phyloP scores from a whole-genome alignment of 2,113 vertebrate genomes.

The Manacus vitellinus region DNA sequence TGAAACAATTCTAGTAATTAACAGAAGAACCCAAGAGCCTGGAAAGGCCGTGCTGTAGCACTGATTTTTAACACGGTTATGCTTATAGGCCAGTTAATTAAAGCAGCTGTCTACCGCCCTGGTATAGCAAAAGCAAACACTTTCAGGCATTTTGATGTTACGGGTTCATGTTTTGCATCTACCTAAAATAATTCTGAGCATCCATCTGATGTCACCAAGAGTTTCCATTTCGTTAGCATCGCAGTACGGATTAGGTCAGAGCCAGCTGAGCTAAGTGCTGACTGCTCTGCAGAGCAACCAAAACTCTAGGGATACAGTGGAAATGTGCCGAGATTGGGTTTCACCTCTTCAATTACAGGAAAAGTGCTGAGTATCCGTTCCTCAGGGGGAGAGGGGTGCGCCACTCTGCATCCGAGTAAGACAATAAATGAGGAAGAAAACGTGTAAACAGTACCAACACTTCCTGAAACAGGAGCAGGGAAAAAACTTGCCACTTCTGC shows the following conservation, averaged over 20 bases:
- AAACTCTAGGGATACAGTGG: not conserved
- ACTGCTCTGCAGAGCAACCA: not conserved
- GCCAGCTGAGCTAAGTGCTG: not conserved
- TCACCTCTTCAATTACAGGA: slow-evolving; percentile 23
- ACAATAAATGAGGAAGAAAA: slow-evolving; percentile 1
- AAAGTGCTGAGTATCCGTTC: not conserved
- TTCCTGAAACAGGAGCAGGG: not conserved
- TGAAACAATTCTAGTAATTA: not conserved
- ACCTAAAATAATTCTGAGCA: not conserved
- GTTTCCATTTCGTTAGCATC: not conserved
- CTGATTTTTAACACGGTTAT: not conserved
- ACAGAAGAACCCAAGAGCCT: not conserved
- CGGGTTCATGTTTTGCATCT: not conserved
- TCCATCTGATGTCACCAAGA: not conserved
- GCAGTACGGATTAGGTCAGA: not conserved
- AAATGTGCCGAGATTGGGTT: not conserved
- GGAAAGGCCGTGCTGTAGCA: not conserved
- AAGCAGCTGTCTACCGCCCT: not conserved
- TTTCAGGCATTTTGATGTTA: not conserved
- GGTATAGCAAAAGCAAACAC: not conserved
- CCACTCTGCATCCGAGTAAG: not conserved
- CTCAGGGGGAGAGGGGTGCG: not conserved
- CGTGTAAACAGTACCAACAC: not conserved
- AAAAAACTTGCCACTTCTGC: slow-evolving; percentile 77
- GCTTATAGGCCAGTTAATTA: not conserved